Conservation (phyloP, 2,797 vertebrate genomes). For the Dallia pectoralis region DNA sequence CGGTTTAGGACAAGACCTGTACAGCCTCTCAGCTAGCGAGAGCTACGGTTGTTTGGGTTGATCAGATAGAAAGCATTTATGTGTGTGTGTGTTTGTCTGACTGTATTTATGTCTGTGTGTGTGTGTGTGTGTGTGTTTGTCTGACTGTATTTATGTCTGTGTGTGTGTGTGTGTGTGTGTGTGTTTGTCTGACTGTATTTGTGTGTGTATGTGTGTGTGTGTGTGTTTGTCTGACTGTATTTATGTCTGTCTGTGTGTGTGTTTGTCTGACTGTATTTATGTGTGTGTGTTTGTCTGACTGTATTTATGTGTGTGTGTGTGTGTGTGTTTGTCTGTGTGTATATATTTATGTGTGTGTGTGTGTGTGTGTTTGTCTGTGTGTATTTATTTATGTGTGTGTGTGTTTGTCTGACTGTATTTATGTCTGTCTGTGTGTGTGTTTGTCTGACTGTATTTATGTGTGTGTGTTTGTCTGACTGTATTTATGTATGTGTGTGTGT, state of each 20-base stretch:
- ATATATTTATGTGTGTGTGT: constrained; percentile 23
- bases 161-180: neutral
- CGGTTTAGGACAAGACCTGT: neutral
- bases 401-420: neutral
- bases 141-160: neutral
- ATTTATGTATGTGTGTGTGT: constrained; percentile 6
- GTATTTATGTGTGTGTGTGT: neutral
- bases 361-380: constrained; percentile 10
- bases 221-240: constrained; percentile 4
- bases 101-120: constrained; percentile 19
- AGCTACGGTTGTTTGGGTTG: neutral
- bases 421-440: neutral
- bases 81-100: constrained; percentile 21
- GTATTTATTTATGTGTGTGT: no score
- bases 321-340: no score
- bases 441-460: constrained; percentile 14
- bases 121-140: constrained; percentile 8
- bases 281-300: neutral
- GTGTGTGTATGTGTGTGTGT: constrained; percentile 25
- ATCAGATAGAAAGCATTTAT: neutral
- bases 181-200: constrained; percentile 3
- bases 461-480: constrained; percentile 21
- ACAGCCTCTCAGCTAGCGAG: neutral
- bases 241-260: neutral
- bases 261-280: no score